phyloP scores from a whole-genome alignment of 2,113 vertebrate genomes.

The Nannobrachium achirus region DNA sequence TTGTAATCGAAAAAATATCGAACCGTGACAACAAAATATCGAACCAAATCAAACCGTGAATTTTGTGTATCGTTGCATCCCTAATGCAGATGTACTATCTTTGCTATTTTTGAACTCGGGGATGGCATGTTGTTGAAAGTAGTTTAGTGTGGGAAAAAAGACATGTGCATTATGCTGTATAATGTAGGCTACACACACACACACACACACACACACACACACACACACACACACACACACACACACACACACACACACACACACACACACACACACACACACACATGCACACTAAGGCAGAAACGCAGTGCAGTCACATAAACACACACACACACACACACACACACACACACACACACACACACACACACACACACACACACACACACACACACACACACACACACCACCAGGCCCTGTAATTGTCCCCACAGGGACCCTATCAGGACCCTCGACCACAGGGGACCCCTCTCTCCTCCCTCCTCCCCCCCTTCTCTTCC shows the following conservation, averaged over 20 bases:
- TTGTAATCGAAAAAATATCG: too few species aligned
- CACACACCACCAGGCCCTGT: conserved; percentile 53
- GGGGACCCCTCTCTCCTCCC: conserved; percentile 27
- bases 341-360: conserved; percentile 33
- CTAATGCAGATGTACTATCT: too few species aligned
- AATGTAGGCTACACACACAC: too few species aligned
- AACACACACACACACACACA: neutral
- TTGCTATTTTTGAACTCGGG: too few species aligned
- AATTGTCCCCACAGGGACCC: conserved; percentile 75
- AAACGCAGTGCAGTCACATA: neutral
- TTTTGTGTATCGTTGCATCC: too few species aligned
- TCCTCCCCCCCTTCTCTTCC: conserved; percentile 4
- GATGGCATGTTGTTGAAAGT: too few species aligned
- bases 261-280: neutral
- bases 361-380: neutral
- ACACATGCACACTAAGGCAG: neutral
- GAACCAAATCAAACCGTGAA: too few species aligned
- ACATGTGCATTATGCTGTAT: too few species aligned
- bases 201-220: neutral
- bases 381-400: conserved; percentile 20
- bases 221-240: conserved; percentile 4
- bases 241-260: neutral
- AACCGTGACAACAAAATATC: too few species aligned
- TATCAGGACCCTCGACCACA: conserved; percentile 55
- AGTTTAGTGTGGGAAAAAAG: too few species aligned